Evolutionary conservation across 1,140 invertebrate species (phyloP).

Genomic region (Teleopsis dalmanni): DNA sequence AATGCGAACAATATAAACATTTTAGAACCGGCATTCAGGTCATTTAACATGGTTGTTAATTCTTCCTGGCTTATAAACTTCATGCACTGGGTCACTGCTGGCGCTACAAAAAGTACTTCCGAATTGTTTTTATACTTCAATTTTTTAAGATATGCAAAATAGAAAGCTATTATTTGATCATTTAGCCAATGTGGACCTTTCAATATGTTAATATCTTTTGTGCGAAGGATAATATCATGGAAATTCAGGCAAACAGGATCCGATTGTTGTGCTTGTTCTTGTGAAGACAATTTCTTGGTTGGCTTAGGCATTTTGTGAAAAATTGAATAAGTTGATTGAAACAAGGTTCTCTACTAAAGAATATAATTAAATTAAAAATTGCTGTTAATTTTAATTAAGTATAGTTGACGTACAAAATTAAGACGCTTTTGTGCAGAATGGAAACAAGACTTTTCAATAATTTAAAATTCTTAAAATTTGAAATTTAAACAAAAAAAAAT

Average conservation of each 20-base stretch:
- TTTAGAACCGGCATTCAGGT: constrained; percentile 57
- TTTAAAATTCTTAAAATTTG: too few relatives aligned
- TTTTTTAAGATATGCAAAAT: constrained; percentile 79
- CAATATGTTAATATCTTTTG: constrained; percentile 71
- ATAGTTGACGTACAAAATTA: too few relatives aligned
- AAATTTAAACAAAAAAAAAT: too few relatives aligned
- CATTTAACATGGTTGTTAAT: constrained; percentile 62
- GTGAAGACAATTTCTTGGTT: too few relatives aligned
- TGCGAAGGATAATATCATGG: constrained; percentile 67
- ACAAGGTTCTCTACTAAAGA: too few relatives aligned
- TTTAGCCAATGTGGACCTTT: constrained; percentile 76
- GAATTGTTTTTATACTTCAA: constrained; percentile 54
- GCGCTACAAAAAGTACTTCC: constrained; percentile 70
- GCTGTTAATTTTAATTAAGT: too few relatives aligned
- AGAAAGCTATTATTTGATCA: constrained; percentile 83
- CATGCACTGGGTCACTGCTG: constrained; percentile 78
- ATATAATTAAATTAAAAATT: too few relatives aligned
- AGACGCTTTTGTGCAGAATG: too few relatives aligned
- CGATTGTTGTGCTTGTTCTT: too few relatives aligned
- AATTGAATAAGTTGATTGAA: too few relatives aligned
- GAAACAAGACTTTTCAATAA: too few relatives aligned
- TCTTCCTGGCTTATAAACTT: constrained; percentile 63
- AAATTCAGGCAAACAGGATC: constrained; percentile 64
- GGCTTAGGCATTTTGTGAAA: too few relatives aligned
- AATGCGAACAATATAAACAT: constrained; percentile 79